Evolutionary conservation across 2,888 invertebrate species (phyloP), one percentile per base, ranked within the genome.

Genomic region (Papilio protenor): DNA sequence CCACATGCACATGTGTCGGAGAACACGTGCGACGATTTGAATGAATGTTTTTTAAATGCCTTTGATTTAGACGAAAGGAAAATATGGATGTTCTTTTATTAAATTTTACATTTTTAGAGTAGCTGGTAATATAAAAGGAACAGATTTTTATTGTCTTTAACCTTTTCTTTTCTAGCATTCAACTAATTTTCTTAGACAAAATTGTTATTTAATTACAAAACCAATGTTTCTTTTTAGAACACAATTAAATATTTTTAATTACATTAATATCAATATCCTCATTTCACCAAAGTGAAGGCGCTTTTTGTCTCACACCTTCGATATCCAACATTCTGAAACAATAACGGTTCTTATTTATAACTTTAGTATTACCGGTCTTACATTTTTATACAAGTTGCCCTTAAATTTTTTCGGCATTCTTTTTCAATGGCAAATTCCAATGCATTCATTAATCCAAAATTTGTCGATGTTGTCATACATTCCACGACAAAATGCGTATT

Each of bases 1-100:
- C 83, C 84, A 84, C 85, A 85, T 85, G 84, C 88, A 87, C 89
- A 88, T 90, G 89, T 89, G 87, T 83, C 83, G 83, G 78, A 80
- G 86, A 85, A 87, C 90, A 89, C 90, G 90, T 90, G 90, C 87
- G 88, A 77, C 76, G 80, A 81, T 81, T 80, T 89, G 84, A 88
- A 87, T 88, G 85, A 85, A 84, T 86, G 64, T 86, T 87, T 84
- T 87, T 86, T 82, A 83, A 85, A 86, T 83, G 3, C 33, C 52
- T 82, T 84, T 86, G 80, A 81, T 81, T 83, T 83, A 83, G 78
- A 79, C 75, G 77, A 74, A 61, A 55, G 12, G 71, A 81, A 81
- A 77, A 79, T 21, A 40, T 77, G 77, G 77, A 77, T 71, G 55
- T 66, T 55, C 55, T 6, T 27, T 40, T 66, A 40, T n/a, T 66